These are phyloP conservation scores for Nezara viridula DNA, from an alignment of 2,888 invertebrate species.

Conservation along the genomic window DNA sequence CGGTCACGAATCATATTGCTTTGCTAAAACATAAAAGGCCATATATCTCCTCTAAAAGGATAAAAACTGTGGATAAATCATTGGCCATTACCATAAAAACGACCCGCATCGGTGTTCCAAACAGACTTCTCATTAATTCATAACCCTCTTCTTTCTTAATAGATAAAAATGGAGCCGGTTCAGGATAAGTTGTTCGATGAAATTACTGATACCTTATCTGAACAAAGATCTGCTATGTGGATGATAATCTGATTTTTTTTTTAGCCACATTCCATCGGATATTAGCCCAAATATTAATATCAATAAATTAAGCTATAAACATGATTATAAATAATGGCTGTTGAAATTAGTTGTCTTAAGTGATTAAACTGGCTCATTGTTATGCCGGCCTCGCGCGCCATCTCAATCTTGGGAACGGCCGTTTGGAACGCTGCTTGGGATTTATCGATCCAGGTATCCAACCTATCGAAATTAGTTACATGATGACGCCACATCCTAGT, in stretches of 20 bases:
- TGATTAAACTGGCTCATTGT: conserved; percentile 46
- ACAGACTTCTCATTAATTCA: neutral
- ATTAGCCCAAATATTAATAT: neutral
- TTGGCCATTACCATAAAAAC: conserved; percentile 35
- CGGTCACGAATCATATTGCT: conserved; percentile 43
- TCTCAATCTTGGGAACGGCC: conserved; percentile 35
- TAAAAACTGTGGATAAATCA: conserved; percentile 32
- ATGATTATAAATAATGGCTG: conserved; percentile 14
- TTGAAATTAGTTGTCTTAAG: conserved; percentile 28
- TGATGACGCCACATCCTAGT: neutral
- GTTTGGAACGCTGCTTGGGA: neutral
- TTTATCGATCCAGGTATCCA: conserved; percentile 1
- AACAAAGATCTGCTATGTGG: neutral
- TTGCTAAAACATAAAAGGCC: conserved; percentile 34
- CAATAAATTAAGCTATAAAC: neutral
- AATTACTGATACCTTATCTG: neutral
- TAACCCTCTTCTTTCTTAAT: neutral
- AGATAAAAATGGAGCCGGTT: neutral
- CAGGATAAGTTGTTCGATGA: neutral
- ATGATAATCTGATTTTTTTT: neutral
- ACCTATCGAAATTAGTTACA: conserved; percentile 10
- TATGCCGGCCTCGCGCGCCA: conserved; percentile 20
- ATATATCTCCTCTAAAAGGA: conserved; percentile 39
- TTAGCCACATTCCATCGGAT: neutral
- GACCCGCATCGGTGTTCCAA: neutral